phyloP scores from a whole-genome alignment of 2,888 invertebrate species.

The Polyommatus icarus region DNA sequence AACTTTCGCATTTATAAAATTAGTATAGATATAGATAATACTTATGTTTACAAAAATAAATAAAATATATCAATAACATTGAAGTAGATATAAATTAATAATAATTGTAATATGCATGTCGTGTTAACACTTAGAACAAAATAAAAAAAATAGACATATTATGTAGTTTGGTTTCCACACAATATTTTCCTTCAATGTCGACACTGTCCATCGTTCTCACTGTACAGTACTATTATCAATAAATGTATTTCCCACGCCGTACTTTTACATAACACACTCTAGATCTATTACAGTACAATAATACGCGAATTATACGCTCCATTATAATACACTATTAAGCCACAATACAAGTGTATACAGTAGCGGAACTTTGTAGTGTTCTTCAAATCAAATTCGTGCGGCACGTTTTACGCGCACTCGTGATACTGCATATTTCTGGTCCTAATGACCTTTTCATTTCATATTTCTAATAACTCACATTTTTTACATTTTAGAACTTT shows the following conservation, averaged over 20 bases:
- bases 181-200: background rate
- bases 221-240: conserved; percentile 2
- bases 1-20: no score
- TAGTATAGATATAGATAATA: no score
- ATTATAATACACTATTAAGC: background rate
- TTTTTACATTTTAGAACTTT: no score
- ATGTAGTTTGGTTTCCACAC: background rate
- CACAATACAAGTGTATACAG: background rate
- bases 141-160: no score
- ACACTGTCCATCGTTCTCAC: conserved; percentile 4
- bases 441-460: no score
- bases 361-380: background rate
- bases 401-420: background rate
- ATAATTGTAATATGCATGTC: no score
- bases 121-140: no score
- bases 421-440: no score
- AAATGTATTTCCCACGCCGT: conserved; percentile 17
- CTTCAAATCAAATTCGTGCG: background rate
- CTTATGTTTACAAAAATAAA: no score
- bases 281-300: background rate
- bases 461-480: no score
- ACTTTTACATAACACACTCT: conserved; percentile 1
- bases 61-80: no score
- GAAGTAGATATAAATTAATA: no score
- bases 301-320: conserved; percentile 4